Evolutionary conservation across 2,888 invertebrate species (phyloP), one percentile per base, ranked within the genome.

Genomic region (Leptinotarsa peninsularis): DNA sequence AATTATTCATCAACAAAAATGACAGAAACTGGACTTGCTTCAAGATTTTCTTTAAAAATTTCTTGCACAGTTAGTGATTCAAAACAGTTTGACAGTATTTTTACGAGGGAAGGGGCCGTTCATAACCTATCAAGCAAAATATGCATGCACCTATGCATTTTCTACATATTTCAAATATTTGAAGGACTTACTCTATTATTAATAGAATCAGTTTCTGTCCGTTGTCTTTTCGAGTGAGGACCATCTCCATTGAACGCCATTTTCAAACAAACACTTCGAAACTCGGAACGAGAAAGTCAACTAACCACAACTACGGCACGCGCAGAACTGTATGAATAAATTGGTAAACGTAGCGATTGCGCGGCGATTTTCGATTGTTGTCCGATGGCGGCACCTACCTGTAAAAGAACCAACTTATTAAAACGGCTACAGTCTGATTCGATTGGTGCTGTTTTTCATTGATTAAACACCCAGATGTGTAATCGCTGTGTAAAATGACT

Each of bases 241-340:
- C 91, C 91, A 90, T 92, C 92, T 87, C 92, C 92, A 90, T 92
- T 92, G 91, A 92, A 92, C 91, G 92, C 92, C 92, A 92, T 92
- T 89, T 89, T 92, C 90, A 89, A 91, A 90, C 90, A 91, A 91
- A 90, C 90, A 90, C 83, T 78, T 81, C 83, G 80, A 80, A 80
- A 78, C 43, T n/a, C 49, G 33, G 14, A 60, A 33, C 70, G 49
- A 70, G 75, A 78, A 43, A 10, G 81, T 74, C 82, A 83, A 85
- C 86, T 83, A 79, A 81, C 83, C 85, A 82, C 84, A 81, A 78
- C 83, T 75, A 86, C 85, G 84, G 85, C 85, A 87, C 87, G 87
- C 87, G 86, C 86, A 86, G 83, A 86, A 88, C 88, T 88, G 85
- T 43, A 43, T 83, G 67, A 68, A 70, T 66, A 71, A 77, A 77